Percentiles rank a stretch among this genome's conserved stretches.
Evolutionary conservation across 2,888 invertebrate genomes (phyloP).

Genomic region (Drosophila putrida): DNA sequence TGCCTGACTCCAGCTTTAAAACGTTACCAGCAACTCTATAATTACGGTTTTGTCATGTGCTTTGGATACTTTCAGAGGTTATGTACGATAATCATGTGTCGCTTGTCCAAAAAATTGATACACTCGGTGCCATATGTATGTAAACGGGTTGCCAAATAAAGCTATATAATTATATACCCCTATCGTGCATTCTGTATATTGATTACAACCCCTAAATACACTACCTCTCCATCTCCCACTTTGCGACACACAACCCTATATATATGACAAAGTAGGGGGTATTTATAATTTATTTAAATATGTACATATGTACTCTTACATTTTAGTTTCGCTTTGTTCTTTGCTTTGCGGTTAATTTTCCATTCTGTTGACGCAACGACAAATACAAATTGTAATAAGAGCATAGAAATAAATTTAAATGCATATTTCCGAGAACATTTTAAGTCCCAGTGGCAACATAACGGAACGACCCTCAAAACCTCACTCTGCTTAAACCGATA

Average conservation of each 20-base stretch:
- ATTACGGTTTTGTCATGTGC: slow-evolving; percentile 59
- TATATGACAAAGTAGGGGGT: background rate
- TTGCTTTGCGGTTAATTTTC: slow-evolving; percentile 73
- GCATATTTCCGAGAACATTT: slow-evolving; percentile 42
- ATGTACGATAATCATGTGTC: slow-evolving; percentile 19
- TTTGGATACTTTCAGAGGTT: slow-evolving; percentile 30
- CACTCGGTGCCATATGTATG: slow-evolving; percentile 15
- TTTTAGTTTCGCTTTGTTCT: slow-evolving; percentile 48
- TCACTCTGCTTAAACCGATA: slow-evolving; percentile 34
- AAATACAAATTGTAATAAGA: slow-evolving; percentile 45
- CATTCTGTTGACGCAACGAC: slow-evolving; percentile 69
- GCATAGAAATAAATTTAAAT: slow-evolving; percentile 41
- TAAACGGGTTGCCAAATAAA: slow-evolving; percentile 2
- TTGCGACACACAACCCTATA: background rate
- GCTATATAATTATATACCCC: slow-evolving; percentile 11
- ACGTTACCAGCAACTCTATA: slow-evolving; percentile 33
- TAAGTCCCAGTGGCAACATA: slow-evolving; percentile 36
- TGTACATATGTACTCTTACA: slow-evolving; percentile 12
- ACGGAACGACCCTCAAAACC: slow-evolving; percentile 34
- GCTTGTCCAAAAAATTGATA: slow-evolving; percentile 16
- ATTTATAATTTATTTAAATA: slow-evolving; percentile 51
- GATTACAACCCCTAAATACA: slow-evolving; percentile 39
- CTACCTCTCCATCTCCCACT: too few relatives aligned
- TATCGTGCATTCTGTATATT: background rate
- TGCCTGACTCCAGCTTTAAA: slow-evolving; percentile 15